Evolutionary conservation across 1,140 invertebrate species (phyloP).

Genomic region (Aricia agestis): DNA sequence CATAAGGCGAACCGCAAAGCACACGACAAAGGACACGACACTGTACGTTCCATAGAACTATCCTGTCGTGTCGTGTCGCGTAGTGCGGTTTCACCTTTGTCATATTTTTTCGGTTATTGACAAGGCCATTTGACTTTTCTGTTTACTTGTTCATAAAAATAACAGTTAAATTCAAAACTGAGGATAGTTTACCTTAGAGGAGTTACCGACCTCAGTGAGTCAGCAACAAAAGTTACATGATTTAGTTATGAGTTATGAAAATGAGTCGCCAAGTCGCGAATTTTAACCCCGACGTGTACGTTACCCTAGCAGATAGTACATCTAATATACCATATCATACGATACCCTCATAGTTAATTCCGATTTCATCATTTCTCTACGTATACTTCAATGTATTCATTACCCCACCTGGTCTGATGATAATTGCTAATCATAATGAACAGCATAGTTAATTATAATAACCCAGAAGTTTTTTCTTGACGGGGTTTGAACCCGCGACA

Average conservation of each 20-base stretch:
- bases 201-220: neutral
- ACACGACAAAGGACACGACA: too few relatives aligned
- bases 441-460: too few relatives aligned
- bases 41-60: too few relatives aligned
- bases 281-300: neutral
- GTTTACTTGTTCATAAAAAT: neutral
- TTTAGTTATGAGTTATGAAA: neutral
- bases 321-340: slow-evolving; percentile 15
- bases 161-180: neutral
- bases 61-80: too few relatives aligned
- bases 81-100: too few relatives aligned
- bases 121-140: neutral
- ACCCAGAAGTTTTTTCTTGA: too few relatives aligned
- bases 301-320: slow-evolving; percentile 22
- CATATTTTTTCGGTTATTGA: neutral
- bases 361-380: slow-evolving; percentile 24
- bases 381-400: slow-evolving; percentile 22
- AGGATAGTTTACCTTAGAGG: too few relatives aligned
- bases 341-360: slow-evolving; percentile 22
- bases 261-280: neutral
- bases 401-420: slow-evolving; percentile 3
- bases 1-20: too few relatives aligned
- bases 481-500: too few relatives aligned
- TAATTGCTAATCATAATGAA: neutral
- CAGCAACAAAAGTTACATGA: neutral